These are phyloP conservation scores for Hypotaenidia okinawae DNA, from an alignment of 2,797 vertebrate species.

Conservation along the genomic window DNA sequence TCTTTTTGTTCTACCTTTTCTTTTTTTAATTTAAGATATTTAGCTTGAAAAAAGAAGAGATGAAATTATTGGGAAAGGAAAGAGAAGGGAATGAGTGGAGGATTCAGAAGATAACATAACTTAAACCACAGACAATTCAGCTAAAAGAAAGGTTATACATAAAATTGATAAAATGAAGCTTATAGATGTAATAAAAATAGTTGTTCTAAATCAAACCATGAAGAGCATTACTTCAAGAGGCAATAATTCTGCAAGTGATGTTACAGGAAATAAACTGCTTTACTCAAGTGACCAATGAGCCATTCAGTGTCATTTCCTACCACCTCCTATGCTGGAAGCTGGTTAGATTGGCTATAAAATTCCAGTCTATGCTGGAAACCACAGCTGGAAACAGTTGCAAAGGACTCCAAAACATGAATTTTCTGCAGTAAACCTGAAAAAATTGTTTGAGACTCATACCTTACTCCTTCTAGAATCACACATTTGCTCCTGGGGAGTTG, in stretches of 20 bases:
- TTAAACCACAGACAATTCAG: background rate
- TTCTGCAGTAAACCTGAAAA: background rate
- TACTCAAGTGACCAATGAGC: background rate
- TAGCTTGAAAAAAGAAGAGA: slow-evolving; percentile 6
- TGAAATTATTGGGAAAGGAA: background rate
- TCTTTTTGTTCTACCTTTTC: background rate
- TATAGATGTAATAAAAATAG: background rate
- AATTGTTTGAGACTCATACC: background rate
- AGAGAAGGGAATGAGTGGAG: background rate
- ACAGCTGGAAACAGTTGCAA: background rate
- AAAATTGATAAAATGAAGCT: background rate
- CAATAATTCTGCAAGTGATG: background rate
- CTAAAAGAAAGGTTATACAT: background rate
- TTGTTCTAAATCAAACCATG: background rate
- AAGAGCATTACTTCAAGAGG: background rate
- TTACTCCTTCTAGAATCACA: background rate
- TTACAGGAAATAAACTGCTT: slow-evolving; percentile 5
- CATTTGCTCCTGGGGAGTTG: background rate
- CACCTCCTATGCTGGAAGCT: background rate
- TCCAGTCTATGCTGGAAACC: background rate
- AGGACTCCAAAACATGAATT: background rate
- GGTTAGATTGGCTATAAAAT: background rate
- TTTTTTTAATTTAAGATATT: background rate
- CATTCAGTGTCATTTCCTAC: background rate
- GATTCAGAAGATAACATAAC: background rate